Conservation (phyloP, 2,888 invertebrate genomes). For the Drosophila nr. perissopoda region DNA sequence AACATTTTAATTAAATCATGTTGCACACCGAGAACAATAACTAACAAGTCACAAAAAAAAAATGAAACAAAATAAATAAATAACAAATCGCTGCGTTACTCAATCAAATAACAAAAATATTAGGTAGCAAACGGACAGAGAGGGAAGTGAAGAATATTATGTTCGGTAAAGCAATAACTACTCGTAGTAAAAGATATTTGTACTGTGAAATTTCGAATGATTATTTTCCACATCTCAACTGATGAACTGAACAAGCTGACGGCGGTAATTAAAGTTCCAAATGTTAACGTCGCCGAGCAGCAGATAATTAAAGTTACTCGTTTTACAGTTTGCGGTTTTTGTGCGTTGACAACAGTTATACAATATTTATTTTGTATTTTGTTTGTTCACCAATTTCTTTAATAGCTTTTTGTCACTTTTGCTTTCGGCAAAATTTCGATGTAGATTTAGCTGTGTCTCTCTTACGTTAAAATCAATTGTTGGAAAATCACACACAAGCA, state of each 20-base stretch:
- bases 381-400: slow-evolving; percentile 2
- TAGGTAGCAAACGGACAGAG: background rate
- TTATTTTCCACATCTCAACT: background rate
- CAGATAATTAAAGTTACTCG: slow-evolving; percentile 35
- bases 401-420: slow-evolving; percentile 32
- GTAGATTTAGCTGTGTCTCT: slow-evolving; percentile 4
- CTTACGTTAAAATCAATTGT: slow-evolving; percentile 16
- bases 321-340: slow-evolving; percentile 1
- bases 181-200: background rate
- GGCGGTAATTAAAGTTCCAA: slow-evolving; percentile 28
- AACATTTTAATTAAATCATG: slow-evolving; percentile 75
- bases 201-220: background rate
- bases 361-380: background rate
- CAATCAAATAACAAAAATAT: slow-evolving; percentile 60
- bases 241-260: background rate
- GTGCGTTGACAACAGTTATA: slow-evolving; percentile 22
- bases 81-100: slow-evolving; percentile 51
- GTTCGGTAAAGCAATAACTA: slow-evolving; percentile 2
- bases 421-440: background rate
- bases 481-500: slow-evolving; percentile 4
- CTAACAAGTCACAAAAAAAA: background rate
- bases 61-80: slow-evolving; percentile 9
- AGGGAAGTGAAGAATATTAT: background rate
- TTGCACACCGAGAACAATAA: slow-evolving; percentile 29
- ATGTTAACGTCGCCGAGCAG: slow-evolving; percentile 23